Evolutionary conservation across 2,797 vertebrate species (phyloP).

Genomic region (Scleropages formosus): DNA sequence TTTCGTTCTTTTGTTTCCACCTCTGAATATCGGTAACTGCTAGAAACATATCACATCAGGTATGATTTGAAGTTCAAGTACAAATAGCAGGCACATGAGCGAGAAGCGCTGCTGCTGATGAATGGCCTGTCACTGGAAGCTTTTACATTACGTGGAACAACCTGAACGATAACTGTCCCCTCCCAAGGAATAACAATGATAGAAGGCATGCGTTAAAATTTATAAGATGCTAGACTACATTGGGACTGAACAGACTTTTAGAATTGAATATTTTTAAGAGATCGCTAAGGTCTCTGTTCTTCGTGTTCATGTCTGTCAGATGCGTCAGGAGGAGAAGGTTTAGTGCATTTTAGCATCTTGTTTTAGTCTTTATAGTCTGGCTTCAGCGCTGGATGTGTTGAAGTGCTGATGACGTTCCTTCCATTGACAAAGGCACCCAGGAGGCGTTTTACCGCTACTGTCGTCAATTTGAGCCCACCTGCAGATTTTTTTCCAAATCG

Average conservation of each 20-base stretch:
- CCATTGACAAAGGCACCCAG: no score
- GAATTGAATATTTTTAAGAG: no score
- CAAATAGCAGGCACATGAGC: neutral
- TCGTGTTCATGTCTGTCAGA: neutral
- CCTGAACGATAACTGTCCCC: slow-evolving; percentile 19
- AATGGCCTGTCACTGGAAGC: neutral
- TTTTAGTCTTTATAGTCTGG: no score
- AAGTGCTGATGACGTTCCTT: no score
- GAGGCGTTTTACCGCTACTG: no score
- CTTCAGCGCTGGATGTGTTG: no score
- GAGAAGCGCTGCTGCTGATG: slow-evolving; percentile 2
- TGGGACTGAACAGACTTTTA: neutral
- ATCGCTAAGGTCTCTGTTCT: no score
- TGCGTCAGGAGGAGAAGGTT: slow-evolving; percentile 16
- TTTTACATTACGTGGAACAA: neutral
- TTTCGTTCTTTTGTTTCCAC: neutral
- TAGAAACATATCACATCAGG: neutral
- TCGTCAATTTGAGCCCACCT: no score
- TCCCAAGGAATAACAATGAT: slow-evolving; percentile 4
- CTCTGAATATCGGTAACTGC: neutral
- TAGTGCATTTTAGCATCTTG: no score
- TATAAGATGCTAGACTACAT: slow-evolving; percentile 4
- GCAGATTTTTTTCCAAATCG: no score
- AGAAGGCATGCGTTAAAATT: slow-evolving; percentile 5
- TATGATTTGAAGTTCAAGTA: neutral